phyloP scores from a whole-genome alignment of 2,888 invertebrate genomes.

The Drosophila borealis region DNA sequence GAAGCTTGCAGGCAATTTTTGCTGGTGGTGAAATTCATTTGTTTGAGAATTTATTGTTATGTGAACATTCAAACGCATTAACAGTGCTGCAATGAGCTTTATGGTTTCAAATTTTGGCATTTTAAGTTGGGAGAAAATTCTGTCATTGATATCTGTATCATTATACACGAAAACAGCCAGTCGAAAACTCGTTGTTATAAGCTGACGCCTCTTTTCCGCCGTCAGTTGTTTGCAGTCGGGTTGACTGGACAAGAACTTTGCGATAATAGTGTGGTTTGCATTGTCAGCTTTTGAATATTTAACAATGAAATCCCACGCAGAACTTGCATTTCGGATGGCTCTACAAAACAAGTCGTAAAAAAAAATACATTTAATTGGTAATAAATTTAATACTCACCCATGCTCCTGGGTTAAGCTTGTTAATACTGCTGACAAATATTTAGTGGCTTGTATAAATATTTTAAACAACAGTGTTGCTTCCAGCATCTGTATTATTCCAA shows the following conservation, averaged over 20 bases:
- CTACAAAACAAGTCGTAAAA: constrained; percentile 18
- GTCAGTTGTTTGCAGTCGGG: constrained; percentile 28
- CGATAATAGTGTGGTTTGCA: constrained; percentile 1
- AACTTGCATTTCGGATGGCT: constrained; percentile 14
- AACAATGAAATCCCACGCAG: constrained; percentile 43
- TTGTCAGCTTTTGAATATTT: constrained; percentile 16
- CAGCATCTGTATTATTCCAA: constrained; percentile 47
- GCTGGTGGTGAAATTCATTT: constrained; percentile 10
- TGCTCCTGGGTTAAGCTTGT: neutral
- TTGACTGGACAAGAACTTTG: constrained; percentile 26
- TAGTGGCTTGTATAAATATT: constrained; percentile 29
- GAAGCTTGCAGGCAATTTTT: neutral
- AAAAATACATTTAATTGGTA: neutral
- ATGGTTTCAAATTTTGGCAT: constrained; percentile 39
- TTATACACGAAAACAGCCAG: constrained; percentile 49
- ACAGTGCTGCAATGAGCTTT: constrained; percentile 36
- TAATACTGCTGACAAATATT: constrained; percentile 27
- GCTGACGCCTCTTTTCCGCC: constrained; percentile 21
- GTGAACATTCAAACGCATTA: constrained; percentile 47
- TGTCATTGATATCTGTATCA: constrained; percentile 23
- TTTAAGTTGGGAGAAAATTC: constrained; percentile 27
- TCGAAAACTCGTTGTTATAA: constrained; percentile 46
- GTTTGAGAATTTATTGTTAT: constrained; percentile 28
- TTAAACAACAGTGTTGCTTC: constrained; percentile 39
- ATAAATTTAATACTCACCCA: constrained; percentile 22